A percentile compares a stretch with the other conserved stretches of the same genome.
Conservation (phyloP, 1,140 invertebrate genomes). For the Thaumatotibia leucotreta region DNA sequence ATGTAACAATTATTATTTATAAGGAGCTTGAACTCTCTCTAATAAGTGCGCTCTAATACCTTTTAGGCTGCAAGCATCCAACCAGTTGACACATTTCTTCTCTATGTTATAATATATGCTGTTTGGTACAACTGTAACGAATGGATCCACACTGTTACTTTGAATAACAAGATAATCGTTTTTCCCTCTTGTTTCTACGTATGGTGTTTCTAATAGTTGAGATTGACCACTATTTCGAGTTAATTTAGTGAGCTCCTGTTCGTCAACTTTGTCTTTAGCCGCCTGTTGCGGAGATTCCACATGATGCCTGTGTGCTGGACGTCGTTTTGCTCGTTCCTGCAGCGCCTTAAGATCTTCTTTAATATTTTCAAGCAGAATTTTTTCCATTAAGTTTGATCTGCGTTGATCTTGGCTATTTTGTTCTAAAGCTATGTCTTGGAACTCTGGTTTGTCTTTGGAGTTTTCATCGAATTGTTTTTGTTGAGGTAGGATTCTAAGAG, state of each 20-base stretch:
- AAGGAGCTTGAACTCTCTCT: neutral
- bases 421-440: too few relatives aligned
- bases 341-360: neutral
- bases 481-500: neutral
- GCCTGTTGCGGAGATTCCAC: too few relatives aligned
- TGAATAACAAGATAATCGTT: neutral
- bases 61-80: conserved; percentile 35
- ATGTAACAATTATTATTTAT: neutral
- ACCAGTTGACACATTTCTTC: conserved; percentile 45
- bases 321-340: neutral
- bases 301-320: neutral
- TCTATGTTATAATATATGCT: conserved; percentile 56
- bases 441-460: neutral
- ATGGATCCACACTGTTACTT: neutral
- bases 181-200: neutral
- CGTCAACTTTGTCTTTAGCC: neutral
- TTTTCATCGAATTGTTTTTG: neutral
- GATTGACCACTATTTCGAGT: neutral
- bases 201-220: neutral
- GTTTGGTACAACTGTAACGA: conserved; percentile 39
- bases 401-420: neutral
- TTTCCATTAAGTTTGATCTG: neutral
- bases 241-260: neutral
- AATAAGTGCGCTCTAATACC: conserved; percentile 4
- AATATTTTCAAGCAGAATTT: neutral